A percentile compares a stretch with the other conserved stretches of the same genome.
These are phyloP conservation scores for Poeciliopsis presidionis DNA, from an alignment of 2,797 vertebrate species.

Conservation along the genomic window DNA sequence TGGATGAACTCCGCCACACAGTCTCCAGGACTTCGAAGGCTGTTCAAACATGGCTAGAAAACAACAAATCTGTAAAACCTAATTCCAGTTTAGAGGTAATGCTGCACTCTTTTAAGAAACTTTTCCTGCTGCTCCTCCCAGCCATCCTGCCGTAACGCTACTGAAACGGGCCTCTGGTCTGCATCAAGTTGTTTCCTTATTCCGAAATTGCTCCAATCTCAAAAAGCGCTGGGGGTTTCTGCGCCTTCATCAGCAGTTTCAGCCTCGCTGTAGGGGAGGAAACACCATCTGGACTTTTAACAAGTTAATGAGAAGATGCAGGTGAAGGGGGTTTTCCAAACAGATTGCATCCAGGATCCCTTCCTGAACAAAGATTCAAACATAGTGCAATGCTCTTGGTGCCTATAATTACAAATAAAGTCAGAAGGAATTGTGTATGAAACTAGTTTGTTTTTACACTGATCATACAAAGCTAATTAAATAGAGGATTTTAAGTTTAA, in stretches of 20 bases:
- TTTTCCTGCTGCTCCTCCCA: neutral
- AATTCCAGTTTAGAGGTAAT: neutral
- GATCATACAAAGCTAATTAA: neutral
- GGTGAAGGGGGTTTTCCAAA: neutral
- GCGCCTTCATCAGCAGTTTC: neutral
- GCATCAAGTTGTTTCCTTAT: neutral
- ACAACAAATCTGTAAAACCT: neutral
- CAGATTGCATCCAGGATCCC: neutral
- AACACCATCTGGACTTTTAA: conserved; percentile 1
- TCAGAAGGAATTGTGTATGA: neutral
- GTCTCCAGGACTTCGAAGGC: neutral
- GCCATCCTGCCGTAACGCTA: neutral
- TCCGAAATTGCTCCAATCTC: neutral
- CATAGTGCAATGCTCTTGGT: neutral
- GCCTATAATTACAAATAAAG: neutral
- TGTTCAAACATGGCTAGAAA: neutral
- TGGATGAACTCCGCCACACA: neutral
- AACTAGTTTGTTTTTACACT: neutral
- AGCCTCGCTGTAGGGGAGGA: neutral
- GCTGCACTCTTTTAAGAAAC: neutral
- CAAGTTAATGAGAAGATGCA: neutral
- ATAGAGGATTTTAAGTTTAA: neutral
- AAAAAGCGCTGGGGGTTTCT: neutral
- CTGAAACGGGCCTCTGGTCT: neutral
- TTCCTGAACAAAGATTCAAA: neutral